Conservation (phyloP, 2,113 vertebrate genomes). For the Martes martes region DNA sequence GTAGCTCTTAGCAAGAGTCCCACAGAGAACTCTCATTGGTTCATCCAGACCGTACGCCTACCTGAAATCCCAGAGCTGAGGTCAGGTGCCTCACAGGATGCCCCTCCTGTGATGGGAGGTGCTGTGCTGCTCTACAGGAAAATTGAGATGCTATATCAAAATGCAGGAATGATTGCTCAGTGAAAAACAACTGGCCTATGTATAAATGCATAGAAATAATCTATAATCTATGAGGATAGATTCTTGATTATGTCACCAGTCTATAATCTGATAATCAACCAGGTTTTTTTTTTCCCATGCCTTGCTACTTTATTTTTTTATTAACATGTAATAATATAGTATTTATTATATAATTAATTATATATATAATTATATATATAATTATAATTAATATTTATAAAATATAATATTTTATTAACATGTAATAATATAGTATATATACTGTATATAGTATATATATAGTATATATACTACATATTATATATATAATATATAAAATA, state of each 20-base stretch:
- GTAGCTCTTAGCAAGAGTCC: neutral
- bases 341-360: too few species aligned
- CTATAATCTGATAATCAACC: neutral
- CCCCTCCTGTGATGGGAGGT: neutral
- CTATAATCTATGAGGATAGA: neutral
- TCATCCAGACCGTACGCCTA: neutral
- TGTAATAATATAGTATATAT: too few species aligned
- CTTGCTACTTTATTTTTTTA: too few species aligned
- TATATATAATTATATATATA: too few species aligned
- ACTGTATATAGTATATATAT: too few species aligned
- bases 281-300: too few species aligned
- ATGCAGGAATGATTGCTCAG: neutral
- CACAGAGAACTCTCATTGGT: neutral
- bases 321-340: too few species aligned
- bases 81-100: neutral
- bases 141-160: neutral
- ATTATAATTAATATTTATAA: too few species aligned
- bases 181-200: neutral
- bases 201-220: neutral
- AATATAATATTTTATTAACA: too few species aligned
- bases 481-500: too few species aligned
- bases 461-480: too few species aligned
- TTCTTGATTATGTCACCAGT: neutral
- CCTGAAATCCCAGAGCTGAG: neutral
- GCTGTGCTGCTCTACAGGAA: neutral